phyloP scores from a whole-genome alignment of 2,113 vertebrate genomes.

The Nematolebias whitei region DNA sequence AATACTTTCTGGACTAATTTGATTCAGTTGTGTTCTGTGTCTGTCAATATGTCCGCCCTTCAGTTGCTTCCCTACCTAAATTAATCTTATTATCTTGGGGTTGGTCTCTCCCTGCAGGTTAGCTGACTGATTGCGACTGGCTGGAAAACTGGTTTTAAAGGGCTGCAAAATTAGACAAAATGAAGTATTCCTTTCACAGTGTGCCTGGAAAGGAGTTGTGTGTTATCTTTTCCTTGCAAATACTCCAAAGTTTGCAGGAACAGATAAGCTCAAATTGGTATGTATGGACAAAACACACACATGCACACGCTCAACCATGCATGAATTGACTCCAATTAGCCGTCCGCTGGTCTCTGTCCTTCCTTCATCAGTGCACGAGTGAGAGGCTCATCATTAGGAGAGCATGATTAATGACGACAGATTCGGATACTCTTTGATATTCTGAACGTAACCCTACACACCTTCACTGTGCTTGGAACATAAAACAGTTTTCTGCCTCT shows the following conservation, averaged over 20 bases:
- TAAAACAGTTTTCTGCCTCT: constrained; percentile 14
- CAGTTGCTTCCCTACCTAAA: constrained; percentile 62
- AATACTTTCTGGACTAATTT: constrained; percentile 74
- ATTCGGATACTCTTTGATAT: constrained; percentile 69
- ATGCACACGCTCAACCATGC: constrained; percentile 46
- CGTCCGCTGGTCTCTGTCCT: constrained; percentile 54
- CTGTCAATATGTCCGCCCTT: constrained; percentile 72
- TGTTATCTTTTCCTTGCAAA: constrained; percentile 4
- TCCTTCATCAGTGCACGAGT: constrained; percentile 61
- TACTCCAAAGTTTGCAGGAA: constrained; percentile 1
- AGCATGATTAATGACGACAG: constrained; percentile 62
- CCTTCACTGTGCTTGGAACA: constrained; percentile 36
- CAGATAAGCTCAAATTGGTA: constrained; percentile 5
- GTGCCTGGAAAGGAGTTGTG: constrained; percentile 18
- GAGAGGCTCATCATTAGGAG: constrained; percentile 73
- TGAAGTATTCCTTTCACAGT: constrained; percentile 33
- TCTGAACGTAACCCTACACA: constrained; percentile 57
- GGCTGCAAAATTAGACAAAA: constrained; percentile 48
- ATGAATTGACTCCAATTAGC: constrained; percentile 77
- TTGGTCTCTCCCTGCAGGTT: constrained; percentile 54
- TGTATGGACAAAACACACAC: constrained; percentile 6
- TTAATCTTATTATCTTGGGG: constrained; percentile 65
- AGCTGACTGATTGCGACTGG: constrained; percentile 50
- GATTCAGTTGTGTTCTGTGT: constrained; percentile 73
- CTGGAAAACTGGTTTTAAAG: constrained; percentile 46